Evolutionary conservation across 1,140 invertebrate genomes (phyloP), one percentile per base, ranked within the genome.

Genomic region (Caenorhabditis briggsae): DNA sequence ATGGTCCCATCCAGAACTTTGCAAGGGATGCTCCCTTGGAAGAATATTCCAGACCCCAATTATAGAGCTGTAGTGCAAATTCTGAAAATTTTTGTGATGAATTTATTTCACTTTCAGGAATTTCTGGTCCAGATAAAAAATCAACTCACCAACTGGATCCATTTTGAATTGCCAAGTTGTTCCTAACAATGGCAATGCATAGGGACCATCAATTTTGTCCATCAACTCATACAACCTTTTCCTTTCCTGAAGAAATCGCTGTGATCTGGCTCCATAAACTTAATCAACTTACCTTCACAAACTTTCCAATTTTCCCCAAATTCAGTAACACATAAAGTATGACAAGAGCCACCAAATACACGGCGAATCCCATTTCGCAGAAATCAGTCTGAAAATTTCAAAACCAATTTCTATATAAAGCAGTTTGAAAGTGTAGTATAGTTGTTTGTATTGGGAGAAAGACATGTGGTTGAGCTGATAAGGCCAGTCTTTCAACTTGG

Each of bases 121-220:
- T 16, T 53, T 53, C 5, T 11, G 5, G 50, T n/a, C 1, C 9
- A 12, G 50, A 5, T 53, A 12, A 53, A 12, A 53, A 16, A 33
- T 33, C 41, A 12, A 65, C 33, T 3, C 23, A 46, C 70, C 86
- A 82, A 33, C 59, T 64, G 82, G 58, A 84, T 78, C 70, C 70
- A 50, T 78, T 58, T 88, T 88, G 58, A 88, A 85, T 61, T 85
- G 86, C 59, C 58, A 88, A 7, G 82, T 59, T 23, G 88, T 88
- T 59, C 88, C 88, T 2, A 88, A 18, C 7, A 88, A 12, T 1
- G 88, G 88, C 14, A 88, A 33, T 7, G 88, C 64, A 7, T 82
- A 16, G 8, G 88, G 88, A 3, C 88, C 88, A 48, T 78, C 70
- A 1, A 78, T 78, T n/a, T 78, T 78, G 5, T 41, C 43, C 70